phyloP scores from a whole-genome alignment of 2,888 invertebrate genomes.

The Amblyjoppa fuscipennis region DNA sequence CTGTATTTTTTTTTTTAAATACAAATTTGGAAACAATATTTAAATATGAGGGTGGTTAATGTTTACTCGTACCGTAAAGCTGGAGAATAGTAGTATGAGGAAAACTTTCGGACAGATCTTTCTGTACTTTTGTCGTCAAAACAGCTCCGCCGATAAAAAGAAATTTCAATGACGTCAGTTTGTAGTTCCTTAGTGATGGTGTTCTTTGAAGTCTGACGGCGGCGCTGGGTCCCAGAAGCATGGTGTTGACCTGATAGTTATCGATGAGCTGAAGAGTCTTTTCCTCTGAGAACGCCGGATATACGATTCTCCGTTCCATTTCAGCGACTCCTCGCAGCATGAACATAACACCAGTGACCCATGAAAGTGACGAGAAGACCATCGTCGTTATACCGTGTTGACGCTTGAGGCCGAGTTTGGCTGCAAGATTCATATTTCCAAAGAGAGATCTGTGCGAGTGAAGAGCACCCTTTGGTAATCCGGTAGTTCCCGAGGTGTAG shows the following conservation, averaged over 20 bases:
- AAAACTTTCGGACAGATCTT: slow-evolving; percentile 55
- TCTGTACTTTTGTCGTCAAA: slow-evolving; percentile 64
- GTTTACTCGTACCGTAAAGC: slow-evolving; percentile 71
- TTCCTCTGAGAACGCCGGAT: slow-evolving; percentile 73
- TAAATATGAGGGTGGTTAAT: not conserved
- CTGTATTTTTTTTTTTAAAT: not conserved
- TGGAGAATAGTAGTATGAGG: slow-evolving; percentile 64
- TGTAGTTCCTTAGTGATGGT: slow-evolving; percentile 62
- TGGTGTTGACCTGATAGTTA: slow-evolving; percentile 75
- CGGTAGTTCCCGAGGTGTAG: slow-evolving; percentile 81
- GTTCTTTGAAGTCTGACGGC: slow-evolving; percentile 70
- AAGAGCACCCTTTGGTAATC: slow-evolving; percentile 78
- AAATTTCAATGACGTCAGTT: slow-evolving; percentile 67
- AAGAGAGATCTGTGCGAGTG: slow-evolving; percentile 74
- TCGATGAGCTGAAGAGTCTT: slow-evolving; percentile 75
- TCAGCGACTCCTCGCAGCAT: slow-evolving; percentile 63
- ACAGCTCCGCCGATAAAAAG: slow-evolving; percentile 70
- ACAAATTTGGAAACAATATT: not conserved
- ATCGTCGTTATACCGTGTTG: slow-evolving; percentile 34
- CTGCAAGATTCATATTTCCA: slow-evolving; percentile 37
- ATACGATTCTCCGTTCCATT: slow-evolving; percentile 69
- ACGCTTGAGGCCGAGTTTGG: not conserved
- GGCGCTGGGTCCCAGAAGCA: slow-evolving; percentile 72
- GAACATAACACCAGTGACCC: slow-evolving; percentile 77
- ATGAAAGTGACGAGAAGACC: slow-evolving; percentile 77